Evolutionary conservation across 2,113 vertebrate genomes (phyloP), one percentile per base, ranked within the genome.

Genomic region (Myodes glareolus): DNA sequence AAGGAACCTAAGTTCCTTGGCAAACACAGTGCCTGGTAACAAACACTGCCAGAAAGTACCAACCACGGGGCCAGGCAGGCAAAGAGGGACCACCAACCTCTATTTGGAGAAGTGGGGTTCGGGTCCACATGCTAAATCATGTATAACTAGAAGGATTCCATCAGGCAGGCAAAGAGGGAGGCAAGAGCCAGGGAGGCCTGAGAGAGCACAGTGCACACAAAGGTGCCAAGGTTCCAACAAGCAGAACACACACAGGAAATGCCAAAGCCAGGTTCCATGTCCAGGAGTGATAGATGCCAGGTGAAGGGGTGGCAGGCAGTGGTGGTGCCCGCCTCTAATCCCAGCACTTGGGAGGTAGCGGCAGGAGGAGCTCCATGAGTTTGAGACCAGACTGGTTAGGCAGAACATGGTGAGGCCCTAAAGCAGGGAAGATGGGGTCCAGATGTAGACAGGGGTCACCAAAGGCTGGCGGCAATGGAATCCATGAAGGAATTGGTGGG

Each of bases 171-270:
- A 86, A 45, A 33, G 45, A 70, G 11, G 45, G 45, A 88, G 33
- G 45, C 19, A 68, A 25, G 55, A 84, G n/a, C 25, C 14, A 70
- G 45, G 45, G 31, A 68, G 63, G 21, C 45, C 65, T 21, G 8
- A 70, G 33, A 50, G 1, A 47, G 29, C 21, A 1, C 7, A 13
- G 52, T 1, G 36, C 27, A 70, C 2, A 29, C 0, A 2, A 58
- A 90, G 12, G 68, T 5, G 1, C 19, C 42, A 14, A 67, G 58
- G 27, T 29, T 42, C 65, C 29, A 90, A 95, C 1, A 27, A 21
- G 77, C 45, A 2, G 17, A 2, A 12, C 31, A 3, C 6, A 5
- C 3, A 50, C 73, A 73, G 55, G n/a, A 94, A n/a, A 76, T 42
- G 67, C 84, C 88, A 36, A 72, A 77, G 33, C 14, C 13, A 25